These are phyloP conservation scores for Leptinotarsa tumamoca DNA, from an alignment of 2,888 invertebrate genomes.

Conservation along the genomic window DNA sequence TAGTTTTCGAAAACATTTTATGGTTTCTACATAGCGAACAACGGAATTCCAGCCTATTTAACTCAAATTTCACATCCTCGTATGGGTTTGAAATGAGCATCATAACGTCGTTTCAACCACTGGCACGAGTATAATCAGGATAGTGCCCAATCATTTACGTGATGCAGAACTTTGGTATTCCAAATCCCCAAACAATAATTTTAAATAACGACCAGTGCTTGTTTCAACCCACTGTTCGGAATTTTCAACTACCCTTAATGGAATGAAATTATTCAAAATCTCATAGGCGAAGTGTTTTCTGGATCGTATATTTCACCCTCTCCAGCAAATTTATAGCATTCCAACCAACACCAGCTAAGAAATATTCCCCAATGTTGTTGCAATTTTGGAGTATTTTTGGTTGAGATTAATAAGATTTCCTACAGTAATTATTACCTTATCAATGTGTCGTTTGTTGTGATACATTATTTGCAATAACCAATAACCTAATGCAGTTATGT, in stretches of 20 bases:
- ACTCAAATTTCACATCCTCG: background rate
- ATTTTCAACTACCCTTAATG: background rate
- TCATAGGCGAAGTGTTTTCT: background rate
- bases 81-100: background rate
- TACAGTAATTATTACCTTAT: no score
- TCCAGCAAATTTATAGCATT: background rate
- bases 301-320: background rate
- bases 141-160: background rate
- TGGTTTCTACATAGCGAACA: background rate
- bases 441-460: no score
- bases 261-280: background rate
- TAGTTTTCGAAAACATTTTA: no score
- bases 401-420: no score
- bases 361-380: no score
- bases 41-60: background rate
- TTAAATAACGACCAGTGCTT: background rate
- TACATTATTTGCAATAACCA: no score
- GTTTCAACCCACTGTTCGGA: background rate
- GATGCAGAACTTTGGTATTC: constrained; percentile 3
- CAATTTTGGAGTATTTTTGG: no score
- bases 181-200: background rate
- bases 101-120: background rate
- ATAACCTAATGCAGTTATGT: no score
- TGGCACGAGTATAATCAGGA: constrained; percentile 3
- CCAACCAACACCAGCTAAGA: no score